These are phyloP conservation scores for Acromyrmex charruanus DNA, from an alignment of 1,140 invertebrate genomes.

Conservation along the genomic window DNA sequence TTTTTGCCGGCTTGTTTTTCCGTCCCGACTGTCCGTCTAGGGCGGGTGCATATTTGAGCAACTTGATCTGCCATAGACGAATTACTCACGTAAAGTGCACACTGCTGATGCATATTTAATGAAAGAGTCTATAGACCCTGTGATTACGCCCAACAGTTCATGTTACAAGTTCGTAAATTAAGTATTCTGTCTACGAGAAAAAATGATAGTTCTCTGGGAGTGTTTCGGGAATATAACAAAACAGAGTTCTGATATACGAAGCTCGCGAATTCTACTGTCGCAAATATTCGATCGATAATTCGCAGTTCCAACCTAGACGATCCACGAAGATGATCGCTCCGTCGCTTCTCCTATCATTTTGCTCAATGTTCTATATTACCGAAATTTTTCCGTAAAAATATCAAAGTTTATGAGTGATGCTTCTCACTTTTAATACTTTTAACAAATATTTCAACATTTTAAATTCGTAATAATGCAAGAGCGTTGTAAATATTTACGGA, in stretches of 20 bases:
- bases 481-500: neutral
- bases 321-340: neutral
- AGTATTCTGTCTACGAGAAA: conserved; percentile 8
- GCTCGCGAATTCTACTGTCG: neutral
- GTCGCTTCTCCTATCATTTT: neutral
- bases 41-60: conserved; percentile 42
- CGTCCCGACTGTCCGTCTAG: neutral
- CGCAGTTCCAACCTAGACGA: neutral
- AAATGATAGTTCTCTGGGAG: neutral
- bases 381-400: neutral
- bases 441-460: neutral
- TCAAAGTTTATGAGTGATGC: neutral
- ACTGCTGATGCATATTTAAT: conserved; percentile 60
- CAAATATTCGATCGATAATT: conserved; percentile 32
- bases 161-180: conserved; percentile 23
- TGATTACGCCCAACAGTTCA: conserved; percentile 26
- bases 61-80: conserved; percentile 5
- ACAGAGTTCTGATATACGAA: neutral
- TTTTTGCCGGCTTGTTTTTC: conserved; percentile 25
- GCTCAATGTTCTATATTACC: neutral
- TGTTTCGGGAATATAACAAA: neutral
- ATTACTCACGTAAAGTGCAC: conserved; percentile 11
- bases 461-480: neutral
- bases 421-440: neutral
- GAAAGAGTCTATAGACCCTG: neutral